These are phyloP conservation scores for Lutra lutra DNA, from an alignment of 2,797 vertebrate species.

Conservation along the genomic window DNA sequence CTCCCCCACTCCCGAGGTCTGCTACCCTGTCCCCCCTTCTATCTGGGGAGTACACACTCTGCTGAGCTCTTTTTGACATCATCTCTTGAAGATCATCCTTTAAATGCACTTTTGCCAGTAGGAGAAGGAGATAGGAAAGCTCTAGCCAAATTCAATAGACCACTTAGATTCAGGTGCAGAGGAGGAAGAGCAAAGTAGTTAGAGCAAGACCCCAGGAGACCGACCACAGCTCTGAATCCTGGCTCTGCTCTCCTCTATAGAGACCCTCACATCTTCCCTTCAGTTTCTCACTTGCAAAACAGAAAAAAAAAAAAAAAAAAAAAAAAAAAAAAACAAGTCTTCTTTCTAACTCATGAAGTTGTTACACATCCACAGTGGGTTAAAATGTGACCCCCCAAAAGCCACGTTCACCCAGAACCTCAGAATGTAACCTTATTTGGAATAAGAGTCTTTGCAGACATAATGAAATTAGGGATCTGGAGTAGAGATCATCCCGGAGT, in stretches of 20 bases:
- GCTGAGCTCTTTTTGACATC: neutral
- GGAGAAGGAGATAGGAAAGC: neutral
- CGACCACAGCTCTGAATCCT: neutral
- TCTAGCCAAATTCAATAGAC: neutral
- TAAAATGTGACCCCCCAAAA: neutral
- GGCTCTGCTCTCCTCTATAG: fast-evolving
- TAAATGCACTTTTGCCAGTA: neutral
- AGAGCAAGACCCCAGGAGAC: neutral
- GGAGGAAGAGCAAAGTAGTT: neutral
- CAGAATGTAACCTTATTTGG: neutral
- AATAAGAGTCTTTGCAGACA: neutral
- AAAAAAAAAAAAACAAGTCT: neutral
- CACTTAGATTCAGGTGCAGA: neutral
- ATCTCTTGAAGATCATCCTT: neutral
- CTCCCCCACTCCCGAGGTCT: neutral
- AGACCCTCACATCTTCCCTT: neutral
- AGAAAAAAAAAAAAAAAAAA: too few relatives aligned
- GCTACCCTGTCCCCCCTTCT: neutral
- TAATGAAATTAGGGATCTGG: neutral
- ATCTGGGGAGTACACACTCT: neutral
- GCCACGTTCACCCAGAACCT: neutral
- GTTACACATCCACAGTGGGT: neutral
- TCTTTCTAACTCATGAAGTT: neutral
- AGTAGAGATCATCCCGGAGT: neutral
- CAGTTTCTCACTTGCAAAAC: neutral